Conservation (phyloP, 37 sponge, comb jelly and placozoan species). For the Diacarnus erythraeanus region DNA sequence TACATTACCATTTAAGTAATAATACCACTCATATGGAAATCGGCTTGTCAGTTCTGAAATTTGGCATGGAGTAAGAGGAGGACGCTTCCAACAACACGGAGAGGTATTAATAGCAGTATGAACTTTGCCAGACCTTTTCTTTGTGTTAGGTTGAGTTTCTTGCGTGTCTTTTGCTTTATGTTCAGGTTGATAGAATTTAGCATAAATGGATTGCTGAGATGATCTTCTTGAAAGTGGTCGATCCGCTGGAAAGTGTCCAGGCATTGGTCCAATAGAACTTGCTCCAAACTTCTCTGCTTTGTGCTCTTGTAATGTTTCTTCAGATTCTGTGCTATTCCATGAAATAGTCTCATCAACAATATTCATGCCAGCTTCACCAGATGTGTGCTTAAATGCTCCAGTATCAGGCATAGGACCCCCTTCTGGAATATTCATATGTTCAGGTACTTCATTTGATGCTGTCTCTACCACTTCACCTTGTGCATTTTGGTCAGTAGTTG, state of each 20-base stretch:
- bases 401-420: too few species aligned
- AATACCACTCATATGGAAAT: conserved; percentile 55
- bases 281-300: not conserved
- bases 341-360: too few species aligned
- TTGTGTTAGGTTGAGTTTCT: too few species aligned
- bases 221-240: not conserved
- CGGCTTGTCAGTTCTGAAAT: conserved; percentile 8
- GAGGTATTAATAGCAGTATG: not conserved
- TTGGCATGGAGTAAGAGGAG: conserved; percentile 10
- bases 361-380: too few species aligned
- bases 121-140: not conserved
- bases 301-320: too few species aligned
- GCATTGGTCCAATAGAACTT: not conserved
- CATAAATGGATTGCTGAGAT: too few species aligned
- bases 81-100: conserved; percentile 5
- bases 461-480: too few species aligned
- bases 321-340: too few species aligned
- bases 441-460: not conserved
- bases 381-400: too few species aligned
- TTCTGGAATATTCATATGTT: too few species aligned
- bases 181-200: too few species aligned
- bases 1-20: not conserved
- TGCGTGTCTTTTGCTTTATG: too few species aligned
- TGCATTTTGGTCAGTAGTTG: not conserved
- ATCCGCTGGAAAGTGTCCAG: not conserved